Evolutionary conservation across 1,140 invertebrate genomes (phyloP).

Genomic region (Plutomurus gul): DNA sequence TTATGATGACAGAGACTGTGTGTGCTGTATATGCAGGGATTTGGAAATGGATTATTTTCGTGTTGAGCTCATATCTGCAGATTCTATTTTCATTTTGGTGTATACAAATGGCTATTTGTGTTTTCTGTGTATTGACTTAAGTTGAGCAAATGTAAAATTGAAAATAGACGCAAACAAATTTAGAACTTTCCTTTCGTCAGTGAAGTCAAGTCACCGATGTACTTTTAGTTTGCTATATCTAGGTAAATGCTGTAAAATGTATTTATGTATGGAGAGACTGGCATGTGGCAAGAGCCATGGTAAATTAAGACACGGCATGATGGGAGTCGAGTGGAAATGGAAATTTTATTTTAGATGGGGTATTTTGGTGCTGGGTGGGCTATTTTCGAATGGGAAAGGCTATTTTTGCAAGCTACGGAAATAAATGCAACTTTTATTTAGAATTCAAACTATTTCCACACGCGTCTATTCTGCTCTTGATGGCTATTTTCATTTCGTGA

Average conservation of each 20-base stretch:
- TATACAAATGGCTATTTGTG: conserved; percentile 23
- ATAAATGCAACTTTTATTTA: conserved; percentile 17
- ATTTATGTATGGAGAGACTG: not conserved
- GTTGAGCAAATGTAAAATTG: not conserved
- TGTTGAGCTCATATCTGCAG: not conserved
- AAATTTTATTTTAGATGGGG: conserved; percentile 39
- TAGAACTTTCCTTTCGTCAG: not conserved
- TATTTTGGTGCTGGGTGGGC: conserved; percentile 23
- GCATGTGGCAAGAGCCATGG: not conserved
- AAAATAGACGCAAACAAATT: conserved; percentile 11
- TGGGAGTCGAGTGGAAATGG: conserved; percentile 32
- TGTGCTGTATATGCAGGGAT: not conserved
- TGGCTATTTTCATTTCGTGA: conserved; percentile 22
- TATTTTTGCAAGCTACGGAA: conserved; percentile 38
- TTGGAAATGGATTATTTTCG: conserved; percentile 23
- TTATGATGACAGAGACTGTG: too few relatives aligned
- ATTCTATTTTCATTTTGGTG: conserved; percentile 16
- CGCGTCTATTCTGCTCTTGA: not conserved
- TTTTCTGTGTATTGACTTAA: not conserved
- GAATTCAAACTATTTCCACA: conserved; percentile 10
- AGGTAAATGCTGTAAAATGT: not conserved
- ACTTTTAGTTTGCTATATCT: not conserved
- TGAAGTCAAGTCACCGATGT: not conserved
- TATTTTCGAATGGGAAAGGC: conserved; percentile 41
- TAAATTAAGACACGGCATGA: not conserved